Conservation (phyloP, 2,888 invertebrate genomes). For the Phaonia tiefii region DNA sequence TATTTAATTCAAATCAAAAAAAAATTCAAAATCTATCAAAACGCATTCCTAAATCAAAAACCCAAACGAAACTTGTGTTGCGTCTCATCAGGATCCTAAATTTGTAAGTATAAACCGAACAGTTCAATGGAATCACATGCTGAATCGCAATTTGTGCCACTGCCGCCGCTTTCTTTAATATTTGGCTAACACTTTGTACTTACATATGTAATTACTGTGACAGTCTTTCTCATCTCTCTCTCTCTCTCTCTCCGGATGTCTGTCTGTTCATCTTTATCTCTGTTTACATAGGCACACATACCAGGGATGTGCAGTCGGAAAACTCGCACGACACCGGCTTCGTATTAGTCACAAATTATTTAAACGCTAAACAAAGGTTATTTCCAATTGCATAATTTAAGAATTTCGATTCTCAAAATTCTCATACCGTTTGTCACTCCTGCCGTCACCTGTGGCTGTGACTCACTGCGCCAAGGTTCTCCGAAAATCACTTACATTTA, state of each 20-base stretch:
- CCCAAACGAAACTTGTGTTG: constrained; percentile 42
- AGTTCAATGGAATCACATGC: constrained; percentile 70
- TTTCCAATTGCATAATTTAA: no score
- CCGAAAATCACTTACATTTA: no score
- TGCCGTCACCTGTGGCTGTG: neutral
- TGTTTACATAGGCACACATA: no score
- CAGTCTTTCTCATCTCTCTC: constrained; percentile 30
- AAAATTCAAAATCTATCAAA: constrained; percentile 24
- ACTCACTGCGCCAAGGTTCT: neutral
- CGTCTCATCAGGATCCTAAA: constrained; percentile 73
- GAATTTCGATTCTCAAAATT: no score
- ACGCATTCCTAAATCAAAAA: constrained; percentile 22
- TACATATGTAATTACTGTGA: no score
- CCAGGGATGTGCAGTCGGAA: no score
- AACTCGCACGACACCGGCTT: no score
- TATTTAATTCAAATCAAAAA: no score
- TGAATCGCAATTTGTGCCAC: constrained; percentile 65
- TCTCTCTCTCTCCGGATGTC: neutral
- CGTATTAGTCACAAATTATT: no score
- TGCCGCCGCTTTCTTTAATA: constrained; percentile 56
- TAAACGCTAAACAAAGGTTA: no score
- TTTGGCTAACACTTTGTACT: constrained; percentile 59
- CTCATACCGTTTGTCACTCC: neutral
- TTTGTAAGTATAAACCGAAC: constrained; percentile 76
- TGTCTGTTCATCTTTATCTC: constrained; percentile 7